Evolutionary conservation across 1,140 invertebrate genomes (phyloP), one percentile per base, ranked within the genome.

Genomic region (Aphaenogaster floridana): DNA sequence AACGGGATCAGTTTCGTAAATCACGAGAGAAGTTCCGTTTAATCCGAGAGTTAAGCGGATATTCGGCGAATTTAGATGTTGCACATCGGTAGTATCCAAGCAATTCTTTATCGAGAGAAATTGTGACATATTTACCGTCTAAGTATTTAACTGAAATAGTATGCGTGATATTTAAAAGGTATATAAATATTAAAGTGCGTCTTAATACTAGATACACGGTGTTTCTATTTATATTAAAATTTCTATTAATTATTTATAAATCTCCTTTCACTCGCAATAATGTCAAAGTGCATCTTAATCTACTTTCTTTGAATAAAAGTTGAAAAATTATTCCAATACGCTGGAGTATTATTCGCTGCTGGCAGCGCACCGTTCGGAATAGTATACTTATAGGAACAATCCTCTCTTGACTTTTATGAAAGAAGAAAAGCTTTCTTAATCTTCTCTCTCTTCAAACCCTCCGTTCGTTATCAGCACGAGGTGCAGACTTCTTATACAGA

Each of bases 341-440:
- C 17, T n/a, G n/a, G n/a, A 66, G 45, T 69, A 74, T 61, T 74
- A 74, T 42, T 84, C 42, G 28, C 69, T 17, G n/a, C 42, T 76
- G 34, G 17, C n/a, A 13, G 9, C 61, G 57, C 13, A 45, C 8
- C 54, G 64, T 68, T 68, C n/a, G 42, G 54, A 76, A 81, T 57
- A 48, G 69, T 74, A 61, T 84, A 61, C 42, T 83, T 83, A 50
- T 48, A 72, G 54, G 42, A 61, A 61, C 69, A 83, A 83, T 76
- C 13, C 80, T 76, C 80, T 61, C 69, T 81, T 81, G 79, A 72
- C 39, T 81, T 81, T 81, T 81, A 81, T 81, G 79, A 72, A 71
- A 57, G 79, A 81, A 17, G 36, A 57, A 71, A 54, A 74, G 69
- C 69, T 84, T 50, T 50, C 54, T 74, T 61, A 61, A 84, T 59